Conservation (phyloP, 2,797 vertebrate species). For the Tenualosa thibaudeaui region DNA sequence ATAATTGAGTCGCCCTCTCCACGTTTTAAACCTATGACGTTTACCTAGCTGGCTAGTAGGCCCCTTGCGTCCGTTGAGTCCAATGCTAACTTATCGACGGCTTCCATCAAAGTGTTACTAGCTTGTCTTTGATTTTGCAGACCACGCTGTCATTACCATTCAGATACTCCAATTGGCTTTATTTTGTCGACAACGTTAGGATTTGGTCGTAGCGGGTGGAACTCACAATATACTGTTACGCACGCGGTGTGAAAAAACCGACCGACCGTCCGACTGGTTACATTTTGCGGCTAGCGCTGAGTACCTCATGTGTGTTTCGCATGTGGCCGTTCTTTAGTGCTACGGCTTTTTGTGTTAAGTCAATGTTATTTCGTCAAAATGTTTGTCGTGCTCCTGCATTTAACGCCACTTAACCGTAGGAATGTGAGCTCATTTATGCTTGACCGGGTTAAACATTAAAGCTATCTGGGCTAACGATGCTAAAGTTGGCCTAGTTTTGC, state of each 20-base stretch:
- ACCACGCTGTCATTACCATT: neutral
- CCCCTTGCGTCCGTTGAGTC: neutral
- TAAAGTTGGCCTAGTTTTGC: neutral
- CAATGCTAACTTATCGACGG: too few species aligned
- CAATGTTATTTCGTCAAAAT: neutral
- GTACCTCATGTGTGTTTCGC: too few species aligned
- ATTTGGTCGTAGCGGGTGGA: too few species aligned
- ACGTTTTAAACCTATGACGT: neutral
- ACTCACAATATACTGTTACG: too few species aligned
- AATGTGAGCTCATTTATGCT: neutral
- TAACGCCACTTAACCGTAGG: too few species aligned
- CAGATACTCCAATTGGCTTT: neutral
- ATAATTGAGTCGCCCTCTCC: neutral
- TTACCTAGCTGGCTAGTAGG: neutral
- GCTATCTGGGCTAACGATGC: neutral
- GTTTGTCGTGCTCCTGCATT: too few species aligned
- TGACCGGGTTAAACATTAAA: neutral
- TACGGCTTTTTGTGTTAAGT: neutral
- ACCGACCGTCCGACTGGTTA: too few species aligned
- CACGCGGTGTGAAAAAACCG: too few species aligned
- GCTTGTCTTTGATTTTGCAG: neutral
- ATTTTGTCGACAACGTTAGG: neutral
- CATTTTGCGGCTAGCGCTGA: too few species aligned
- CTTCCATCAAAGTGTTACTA: too few species aligned
- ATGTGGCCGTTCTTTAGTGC: too few species aligned